Conservation (phyloP, 2,113 vertebrate genomes). For the Quiscalus mexicanus region DNA sequence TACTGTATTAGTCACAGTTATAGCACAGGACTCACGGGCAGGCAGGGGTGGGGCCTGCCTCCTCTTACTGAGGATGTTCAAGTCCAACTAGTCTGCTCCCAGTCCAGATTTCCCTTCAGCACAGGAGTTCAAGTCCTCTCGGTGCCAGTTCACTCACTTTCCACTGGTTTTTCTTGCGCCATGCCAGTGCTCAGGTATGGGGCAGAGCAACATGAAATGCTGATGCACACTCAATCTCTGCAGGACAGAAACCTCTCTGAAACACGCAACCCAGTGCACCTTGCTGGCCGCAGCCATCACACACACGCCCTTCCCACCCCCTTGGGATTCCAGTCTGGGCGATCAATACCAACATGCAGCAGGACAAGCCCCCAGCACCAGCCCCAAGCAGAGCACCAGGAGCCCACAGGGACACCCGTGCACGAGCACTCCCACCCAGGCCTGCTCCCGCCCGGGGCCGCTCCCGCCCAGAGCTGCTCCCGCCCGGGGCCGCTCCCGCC, state of each 20-base stretch:
- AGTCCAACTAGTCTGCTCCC: not conserved
- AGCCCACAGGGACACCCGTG: fast-evolving
- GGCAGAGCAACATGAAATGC: not conserved
- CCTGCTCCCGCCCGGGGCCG: no score
- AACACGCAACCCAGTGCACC: not conserved
- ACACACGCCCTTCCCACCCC: no score
- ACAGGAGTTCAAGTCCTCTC: fast-evolving
- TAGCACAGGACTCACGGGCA: fast-evolving
- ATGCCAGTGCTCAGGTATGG: not conserved
- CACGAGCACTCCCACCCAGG: not conserved
- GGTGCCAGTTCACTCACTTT: not conserved
- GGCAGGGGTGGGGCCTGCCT: not conserved
- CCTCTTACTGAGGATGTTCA: not conserved
- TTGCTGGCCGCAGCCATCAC: fast-evolving
- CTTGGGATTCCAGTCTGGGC: not conserved
- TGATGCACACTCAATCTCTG: fast-evolving
- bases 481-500: no score
- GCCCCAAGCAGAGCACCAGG: fast-evolving
- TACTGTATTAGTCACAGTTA: not conserved
- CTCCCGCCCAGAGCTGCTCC: no score
- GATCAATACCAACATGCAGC: fast-evolving
- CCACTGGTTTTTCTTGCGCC: not conserved
- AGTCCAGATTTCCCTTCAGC: not conserved
- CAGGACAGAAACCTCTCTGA: not conserved
- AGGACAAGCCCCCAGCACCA: not conserved